Percentiles rank a stretch among this genome's conserved stretches.
Conservation (phyloP, 2,113 vertebrate species). For the Phrynosoma platyrhinos region DNA sequence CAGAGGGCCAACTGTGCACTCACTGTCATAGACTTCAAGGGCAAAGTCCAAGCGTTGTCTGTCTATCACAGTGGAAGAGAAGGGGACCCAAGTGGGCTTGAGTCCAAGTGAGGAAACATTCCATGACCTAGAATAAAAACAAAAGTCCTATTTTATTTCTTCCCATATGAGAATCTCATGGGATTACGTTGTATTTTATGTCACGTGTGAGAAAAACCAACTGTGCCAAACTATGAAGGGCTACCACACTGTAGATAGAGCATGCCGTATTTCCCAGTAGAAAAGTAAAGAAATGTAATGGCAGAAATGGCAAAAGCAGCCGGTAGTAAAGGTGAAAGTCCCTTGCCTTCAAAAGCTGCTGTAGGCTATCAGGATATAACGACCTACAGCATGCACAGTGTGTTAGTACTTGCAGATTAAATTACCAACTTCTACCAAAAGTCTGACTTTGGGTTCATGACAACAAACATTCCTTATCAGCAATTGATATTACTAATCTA, state of each 20-base stretch:
- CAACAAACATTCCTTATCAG: neutral
- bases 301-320: too few species aligned
- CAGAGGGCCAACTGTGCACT: constrained; percentile 1
- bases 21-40: constrained; percentile 29
- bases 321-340: too few species aligned
- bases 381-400: too few species aligned
- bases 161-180: neutral
- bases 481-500: neutral
- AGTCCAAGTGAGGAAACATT: neutral
- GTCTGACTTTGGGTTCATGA: neutral
- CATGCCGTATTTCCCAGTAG: too few species aligned
- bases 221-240: too few species aligned
- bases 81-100: constrained; percentile 40
- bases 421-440: neutral
- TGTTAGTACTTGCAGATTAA: too few species aligned
- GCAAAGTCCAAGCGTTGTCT: neutral
- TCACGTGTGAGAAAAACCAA: neutral
- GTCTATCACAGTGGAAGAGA: neutral
- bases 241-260: too few species aligned
- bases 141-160: accelerated
- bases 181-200: neutral
- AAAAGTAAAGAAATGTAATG: too few species aligned
- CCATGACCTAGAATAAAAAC: constrained; percentile 1
- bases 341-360: neutral
- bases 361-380: too few species aligned